Base-by-base conservation (phyloP, 2,113 vertebrate genomes). In the Nycticorax nycticorax region DNA sequence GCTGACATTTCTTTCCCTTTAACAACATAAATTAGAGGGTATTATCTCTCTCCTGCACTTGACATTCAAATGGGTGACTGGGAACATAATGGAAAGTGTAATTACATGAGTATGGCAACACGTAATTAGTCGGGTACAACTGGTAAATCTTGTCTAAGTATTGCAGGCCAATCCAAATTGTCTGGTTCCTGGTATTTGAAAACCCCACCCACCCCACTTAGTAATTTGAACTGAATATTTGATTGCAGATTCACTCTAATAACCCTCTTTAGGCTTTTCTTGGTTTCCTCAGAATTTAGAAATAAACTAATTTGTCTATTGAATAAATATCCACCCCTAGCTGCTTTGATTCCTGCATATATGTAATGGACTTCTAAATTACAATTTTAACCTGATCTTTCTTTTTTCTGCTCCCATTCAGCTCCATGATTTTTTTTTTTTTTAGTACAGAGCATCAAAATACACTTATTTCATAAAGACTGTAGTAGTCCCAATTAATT, bases 31-130 rank as follows among this genome's bases (percentile, higher is more conserved):
- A 82, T 88, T 72, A 92, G 41, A 85, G 37, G 59, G n/a, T 67
- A 73, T 77, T 88, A 84, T 62, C 57, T 77, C 83, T 71, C 30
- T 78, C 76, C 84, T 77, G 88, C 75, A 79, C 13, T 21, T 60
- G 74, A 82, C 27, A 60, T 52, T 71, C 75, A 96, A 93, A 82
- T 76, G 47, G 94, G 63, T 32, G 28, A 91, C 28, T 85, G 53
- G 78, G 60, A 93, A 69, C 72, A 55, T 73, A 96, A 77, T 43
- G 68, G 67, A 43, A 93, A 91, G 81, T 41, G 26, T 81, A 96
- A 94, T 88, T 85, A 82, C 23, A 76, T n/a, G 41, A 17, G 39
- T 60, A 41, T 76, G 69, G 75, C 80, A 93, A 79, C 66, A 74
- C 55, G 62, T 35, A 84, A 93, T 89, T 74, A 95, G 68, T 32